Conservation (phyloP, 2,113 vertebrate genomes). For the Ardeotis arabs region DNA sequence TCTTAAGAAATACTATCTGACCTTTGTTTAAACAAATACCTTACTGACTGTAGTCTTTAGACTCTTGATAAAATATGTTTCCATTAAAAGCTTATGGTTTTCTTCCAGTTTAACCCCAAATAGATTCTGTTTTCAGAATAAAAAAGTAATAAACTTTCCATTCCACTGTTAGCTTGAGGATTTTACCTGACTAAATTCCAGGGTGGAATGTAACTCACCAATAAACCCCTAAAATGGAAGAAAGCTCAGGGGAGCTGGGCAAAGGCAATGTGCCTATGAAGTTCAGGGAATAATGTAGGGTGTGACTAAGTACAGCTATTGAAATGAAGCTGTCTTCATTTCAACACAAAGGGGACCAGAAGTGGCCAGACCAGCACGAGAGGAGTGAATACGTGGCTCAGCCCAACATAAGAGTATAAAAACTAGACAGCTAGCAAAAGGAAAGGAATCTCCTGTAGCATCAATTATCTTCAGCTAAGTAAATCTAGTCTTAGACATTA, state of each 20-base stretch:
- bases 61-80: neutral
- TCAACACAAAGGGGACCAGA: neutral
- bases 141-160: neutral
- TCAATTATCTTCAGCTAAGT: neutral
- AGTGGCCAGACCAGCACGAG: neutral
- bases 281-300: neutral
- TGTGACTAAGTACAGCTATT: neutral
- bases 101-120: neutral
- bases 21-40: neutral
- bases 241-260: neutral
- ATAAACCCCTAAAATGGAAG: neutral
- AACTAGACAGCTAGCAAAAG: neutral
- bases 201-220: neutral
- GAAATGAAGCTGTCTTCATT: neutral
- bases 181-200: neutral
- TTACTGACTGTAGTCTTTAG: neutral
- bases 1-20: neutral
- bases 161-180: fast-evolving
- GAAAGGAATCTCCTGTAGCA: neutral
- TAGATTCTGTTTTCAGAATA: neutral
- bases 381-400: fast-evolving
- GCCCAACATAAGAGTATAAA: neutral
- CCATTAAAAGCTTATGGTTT: neutral
- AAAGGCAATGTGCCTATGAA: neutral
- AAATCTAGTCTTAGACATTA: neutral